These are phyloP conservation scores for Serripes groenlandicus DNA, from an alignment of 2,888 invertebrate species.

Conservation along the genomic window DNA sequence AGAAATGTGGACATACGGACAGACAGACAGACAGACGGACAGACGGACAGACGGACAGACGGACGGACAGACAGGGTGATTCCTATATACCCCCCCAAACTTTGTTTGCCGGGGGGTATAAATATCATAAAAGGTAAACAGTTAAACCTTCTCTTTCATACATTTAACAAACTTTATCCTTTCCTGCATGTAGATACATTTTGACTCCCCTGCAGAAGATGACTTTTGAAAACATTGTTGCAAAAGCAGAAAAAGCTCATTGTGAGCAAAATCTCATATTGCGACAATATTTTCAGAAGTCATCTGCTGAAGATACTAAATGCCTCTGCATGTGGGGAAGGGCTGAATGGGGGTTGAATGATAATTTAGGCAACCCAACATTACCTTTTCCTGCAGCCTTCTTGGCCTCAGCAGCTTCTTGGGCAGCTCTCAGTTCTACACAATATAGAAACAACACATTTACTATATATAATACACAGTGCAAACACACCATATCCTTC, in stretches of 20 bases:
- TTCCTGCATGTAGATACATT: background rate
- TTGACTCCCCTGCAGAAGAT: background rate
- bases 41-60: no score
- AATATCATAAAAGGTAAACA: no score
- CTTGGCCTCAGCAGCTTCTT: constrained; percentile 67
- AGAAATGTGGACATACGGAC: no score
- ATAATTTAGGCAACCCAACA: background rate
- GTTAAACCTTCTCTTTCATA: no score
- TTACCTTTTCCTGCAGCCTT: constrained; percentile 67
- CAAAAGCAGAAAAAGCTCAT: background rate
- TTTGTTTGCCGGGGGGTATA: no score
- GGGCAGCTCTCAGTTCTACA: constrained; percentile 59
- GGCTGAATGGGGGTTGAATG: background rate
- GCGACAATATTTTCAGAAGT: background rate
- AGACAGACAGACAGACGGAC: no score
- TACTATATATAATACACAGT: background rate
- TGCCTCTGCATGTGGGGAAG: background rate
- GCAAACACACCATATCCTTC: background rate
- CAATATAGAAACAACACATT: constrained; percentile 8
- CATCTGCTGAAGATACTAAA: background rate
- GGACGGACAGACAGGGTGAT: no score
- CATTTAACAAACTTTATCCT: background rate
- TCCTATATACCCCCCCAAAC: no score
- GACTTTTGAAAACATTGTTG: background rate
- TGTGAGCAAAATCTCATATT: background rate